Conservation (phyloP, 1,140 invertebrate species). For the Helicoverpa armigera region DNA sequence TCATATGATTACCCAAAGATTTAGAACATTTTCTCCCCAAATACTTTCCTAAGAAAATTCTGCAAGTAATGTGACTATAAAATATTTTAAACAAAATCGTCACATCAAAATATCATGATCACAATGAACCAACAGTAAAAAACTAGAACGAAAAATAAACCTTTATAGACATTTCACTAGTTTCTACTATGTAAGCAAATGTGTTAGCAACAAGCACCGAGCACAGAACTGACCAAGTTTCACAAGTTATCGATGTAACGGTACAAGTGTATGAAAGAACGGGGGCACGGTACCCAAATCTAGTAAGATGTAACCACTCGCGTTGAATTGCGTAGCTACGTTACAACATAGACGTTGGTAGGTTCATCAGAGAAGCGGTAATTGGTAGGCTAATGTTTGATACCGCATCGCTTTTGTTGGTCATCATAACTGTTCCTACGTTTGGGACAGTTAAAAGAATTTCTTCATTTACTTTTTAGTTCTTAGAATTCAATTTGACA, state of each 20-base stretch:
- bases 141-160: neutral
- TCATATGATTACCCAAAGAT: too few species aligned
- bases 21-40: too few species aligned
- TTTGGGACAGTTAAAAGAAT: conserved; percentile 1
- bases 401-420: conserved; percentile 41
- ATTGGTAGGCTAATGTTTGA: conserved; percentile 42
- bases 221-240: conserved; percentile 57
- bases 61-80: conserved; percentile 2
- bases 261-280: conserved; percentile 65
- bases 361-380: conserved; percentile 46
- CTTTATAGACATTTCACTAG: neutral
- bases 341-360: conserved; percentile 58
- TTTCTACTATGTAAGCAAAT: conserved; percentile 25
- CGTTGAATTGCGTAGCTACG: conserved; percentile 33
- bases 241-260: conserved; percentile 66
- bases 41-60: neutral
- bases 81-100: neutral
- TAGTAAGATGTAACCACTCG: conserved; percentile 50
- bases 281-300: conserved; percentile 59
- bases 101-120: neutral
- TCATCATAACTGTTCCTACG: conserved; percentile 36
- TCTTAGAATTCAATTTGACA: neutral
- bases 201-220: conserved; percentile 17
- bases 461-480: conserved; percentile 8
- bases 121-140: neutral